Evolutionary conservation across 2,113 vertebrate genomes (phyloP), one percentile per base, ranked within the genome.

Genomic region (Lophotis ruficrista): DNA sequence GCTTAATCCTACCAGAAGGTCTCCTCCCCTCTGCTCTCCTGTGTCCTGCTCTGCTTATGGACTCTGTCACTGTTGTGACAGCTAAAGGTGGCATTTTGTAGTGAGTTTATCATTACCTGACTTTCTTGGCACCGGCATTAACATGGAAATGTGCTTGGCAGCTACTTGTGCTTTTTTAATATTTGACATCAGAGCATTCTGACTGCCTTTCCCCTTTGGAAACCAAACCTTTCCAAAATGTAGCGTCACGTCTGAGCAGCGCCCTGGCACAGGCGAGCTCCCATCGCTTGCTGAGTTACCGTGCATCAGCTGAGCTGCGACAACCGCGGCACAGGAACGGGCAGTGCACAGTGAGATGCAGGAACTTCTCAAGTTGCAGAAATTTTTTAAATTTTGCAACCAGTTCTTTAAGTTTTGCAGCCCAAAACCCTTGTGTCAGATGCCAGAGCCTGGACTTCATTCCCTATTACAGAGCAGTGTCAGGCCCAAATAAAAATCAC

Each of bases 241-340:
- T 2, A 37, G 11, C 2, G 19, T 33, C 9, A 0, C 5, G 2
- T 7, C 57, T 41, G 53, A 90, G 76, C 70, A 89, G 24, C 3
- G 1, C 17, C 25, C 9, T 0, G 3, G 48, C 53, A 38, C 54
- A 82, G 18, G 15, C 31, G 19, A 50, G 43, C n/a, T 64, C 41
- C 48, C 3, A 2, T 7, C 17, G 21, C 9, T 11, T 24, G 37
- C 37, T 2, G 33, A 47, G 78, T 19, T 83, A 33, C 53, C 23
- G 2, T 2, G 8, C 8, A 4, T 9, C 27, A 9, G 64, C 56
- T 12, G 38, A 70, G n/a, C 56, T 1, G 3, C 3, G 4, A 35
- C 20, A 22, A 18, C 25, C 3, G 48, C 3, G 3, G 47, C 47
- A 33, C 21, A 7, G n/a, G n/a, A 71, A 45, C 3, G 1, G 37